These are phyloP conservation scores for Chloroclysta siterata DNA, from an alignment of 2,888 invertebrate genomes.

Conservation along the genomic window DNA sequence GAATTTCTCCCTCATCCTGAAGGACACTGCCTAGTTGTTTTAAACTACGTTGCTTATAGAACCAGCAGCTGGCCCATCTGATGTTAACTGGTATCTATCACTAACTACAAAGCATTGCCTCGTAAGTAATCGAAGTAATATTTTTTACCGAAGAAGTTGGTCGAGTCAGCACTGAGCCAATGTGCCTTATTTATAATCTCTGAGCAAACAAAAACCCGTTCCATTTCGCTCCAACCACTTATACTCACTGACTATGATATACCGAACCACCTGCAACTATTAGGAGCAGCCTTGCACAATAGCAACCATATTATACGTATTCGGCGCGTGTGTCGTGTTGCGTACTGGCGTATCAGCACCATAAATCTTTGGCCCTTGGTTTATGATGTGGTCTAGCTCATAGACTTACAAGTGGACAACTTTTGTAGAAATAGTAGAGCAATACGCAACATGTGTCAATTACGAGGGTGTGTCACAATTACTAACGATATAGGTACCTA, in stretches of 20 bases:
- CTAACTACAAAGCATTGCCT: no score
- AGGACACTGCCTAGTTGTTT: no score
- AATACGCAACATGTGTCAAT: conserved; percentile 13
- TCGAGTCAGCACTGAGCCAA: no score
- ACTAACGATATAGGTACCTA: background rate
- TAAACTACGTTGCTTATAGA: no score
- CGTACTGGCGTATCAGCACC: conserved; percentile 17
- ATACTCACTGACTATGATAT: background rate
- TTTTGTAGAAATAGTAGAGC: conserved; percentile 19
- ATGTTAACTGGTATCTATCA: no score
- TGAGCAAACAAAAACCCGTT: conserved; percentile 3
- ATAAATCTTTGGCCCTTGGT: conserved; percentile 22
- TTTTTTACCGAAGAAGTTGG: no score
- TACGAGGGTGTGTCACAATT: conserved; percentile 16
- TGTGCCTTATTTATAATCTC: background rate
- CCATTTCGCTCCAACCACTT: conserved; percentile 10
- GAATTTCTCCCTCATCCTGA: no score
- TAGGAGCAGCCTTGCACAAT: conserved; percentile 25
- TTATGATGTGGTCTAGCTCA: conserved; percentile 9
- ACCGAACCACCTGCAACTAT: background rate
- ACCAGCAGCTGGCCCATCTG: no score
- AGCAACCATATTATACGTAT: background rate
- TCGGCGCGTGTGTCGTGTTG: conserved; percentile 2
- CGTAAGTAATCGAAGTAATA: no score
- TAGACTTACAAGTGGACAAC: conserved; percentile 14